Evolutionary conservation across 1,140 invertebrate genomes (phyloP).

Genomic region (Aphidius ervi): DNA sequence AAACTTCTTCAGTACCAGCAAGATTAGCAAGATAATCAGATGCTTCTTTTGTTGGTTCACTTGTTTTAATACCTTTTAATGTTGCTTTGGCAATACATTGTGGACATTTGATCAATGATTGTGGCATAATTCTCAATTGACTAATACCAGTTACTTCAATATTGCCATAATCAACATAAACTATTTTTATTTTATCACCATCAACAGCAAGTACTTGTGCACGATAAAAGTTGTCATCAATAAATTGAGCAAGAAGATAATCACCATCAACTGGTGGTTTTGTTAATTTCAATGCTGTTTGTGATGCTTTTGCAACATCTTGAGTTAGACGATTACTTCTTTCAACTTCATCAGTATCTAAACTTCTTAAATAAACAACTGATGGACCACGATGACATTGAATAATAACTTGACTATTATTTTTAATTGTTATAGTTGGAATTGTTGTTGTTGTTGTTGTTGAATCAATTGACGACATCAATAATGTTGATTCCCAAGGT

Average conservation of each 20-base stretch:
- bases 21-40: slow-evolving; percentile 31
- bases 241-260: slow-evolving; percentile 39
- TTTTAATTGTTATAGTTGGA: neutral
- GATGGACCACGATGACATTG: slow-evolving; percentile 28
- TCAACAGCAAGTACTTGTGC: slow-evolving; percentile 36
- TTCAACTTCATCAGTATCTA: slow-evolving; percentile 31
- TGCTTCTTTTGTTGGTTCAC: slow-evolving; percentile 35
- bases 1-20: slow-evolving; percentile 25
- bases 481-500: neutral
- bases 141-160: slow-evolving; percentile 27
- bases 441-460: neutral
- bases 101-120: slow-evolving; percentile 33
- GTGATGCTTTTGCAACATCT: slow-evolving; percentile 33
- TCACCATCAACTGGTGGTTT: slow-evolving; percentile 32
- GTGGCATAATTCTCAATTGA: slow-evolving; percentile 30
- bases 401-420: slow-evolving; percentile 31
- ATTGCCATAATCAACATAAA: slow-evolving; percentile 46
- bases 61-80: slow-evolving; percentile 36
- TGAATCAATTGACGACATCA: neutral
- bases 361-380: slow-evolving; percentile 30
- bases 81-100: slow-evolving; percentile 27
- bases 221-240: slow-evolving; percentile 42
- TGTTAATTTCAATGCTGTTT: slow-evolving; percentile 29
- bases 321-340: slow-evolving; percentile 31
- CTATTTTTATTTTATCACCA: slow-evolving; percentile 27